Percentiles rank a stretch among this genome's conserved stretches.
These are phyloP conservation scores for Mus musculus DNA, from an alignment of 2,113 vertebrate species.

Conservation along the genomic window GRCm39 chr17:25052501-25053000, in stretches of 20 bases:
- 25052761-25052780: neutral
- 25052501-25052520: neutral
- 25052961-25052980: constrained; percentile 94
- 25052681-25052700: neutral
- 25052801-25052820: constrained; percentile 18
- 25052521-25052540: neutral
- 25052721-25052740: neutral
- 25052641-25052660: neutral
- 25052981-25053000: constrained; percentile 89
- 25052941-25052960: constrained; percentile 90
- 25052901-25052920: constrained; percentile 87
- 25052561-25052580: neutral
- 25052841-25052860: constrained; percentile 69
- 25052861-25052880: constrained; percentile 92
- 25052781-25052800: constrained; percentile 54
- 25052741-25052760: neutral
- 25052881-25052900: constrained; percentile 91
- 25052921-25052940: constrained; percentile 84
- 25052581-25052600: neutral
- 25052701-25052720: neutral
- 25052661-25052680: neutral
- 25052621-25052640: too few relatives aligned
- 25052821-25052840: neutral
- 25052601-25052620: neutral
- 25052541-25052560: neutral